Conservation (phyloP, 2,797 vertebrate genomes). For the Gadopsis marmoratus region DNA sequence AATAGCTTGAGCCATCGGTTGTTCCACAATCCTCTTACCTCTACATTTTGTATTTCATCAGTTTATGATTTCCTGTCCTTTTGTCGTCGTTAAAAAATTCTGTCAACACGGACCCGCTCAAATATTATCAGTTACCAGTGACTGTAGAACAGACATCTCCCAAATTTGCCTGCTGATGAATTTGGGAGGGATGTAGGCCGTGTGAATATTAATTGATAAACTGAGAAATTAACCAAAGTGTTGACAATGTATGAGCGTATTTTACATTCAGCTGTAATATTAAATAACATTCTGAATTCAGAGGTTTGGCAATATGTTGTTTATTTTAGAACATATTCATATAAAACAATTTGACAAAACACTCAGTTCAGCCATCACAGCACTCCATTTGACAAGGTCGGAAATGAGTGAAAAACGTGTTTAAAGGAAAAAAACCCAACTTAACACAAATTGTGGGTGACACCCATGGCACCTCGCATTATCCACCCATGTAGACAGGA, state of each 20-base stretch:
- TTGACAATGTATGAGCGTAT: neutral
- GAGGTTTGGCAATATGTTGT: neutral
- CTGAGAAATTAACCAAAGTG: neutral
- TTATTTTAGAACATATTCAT: slow-evolving; percentile 44
- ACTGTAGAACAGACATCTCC: too few relatives aligned
- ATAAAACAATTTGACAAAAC: slow-evolving; percentile 26
- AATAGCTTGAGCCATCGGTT: too few relatives aligned
- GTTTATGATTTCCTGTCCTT: neutral
- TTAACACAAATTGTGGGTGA: slow-evolving; percentile 14
- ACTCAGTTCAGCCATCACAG: neutral
- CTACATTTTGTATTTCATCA: too few relatives aligned
- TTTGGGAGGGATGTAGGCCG: neutral
- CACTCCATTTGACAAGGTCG: neutral
- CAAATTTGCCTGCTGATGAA: neutral
- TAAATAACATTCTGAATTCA: slow-evolving; percentile 4
- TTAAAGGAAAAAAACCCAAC: neutral
- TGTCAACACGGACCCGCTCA: neutral
- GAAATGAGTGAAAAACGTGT: neutral
- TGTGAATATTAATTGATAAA: neutral
- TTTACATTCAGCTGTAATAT: neutral
- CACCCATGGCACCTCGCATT: neutral
- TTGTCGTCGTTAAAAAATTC: neutral
- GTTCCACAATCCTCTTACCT: too few relatives aligned
- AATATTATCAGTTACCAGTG: neutral
- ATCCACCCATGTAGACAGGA: slow-evolving; percentile 19